A percentile compares a stretch with the other conserved stretches of the same genome.
Evolutionary conservation across 2,113 vertebrate species (phyloP).

Genomic region (Edolisoma coerulescens): DNA sequence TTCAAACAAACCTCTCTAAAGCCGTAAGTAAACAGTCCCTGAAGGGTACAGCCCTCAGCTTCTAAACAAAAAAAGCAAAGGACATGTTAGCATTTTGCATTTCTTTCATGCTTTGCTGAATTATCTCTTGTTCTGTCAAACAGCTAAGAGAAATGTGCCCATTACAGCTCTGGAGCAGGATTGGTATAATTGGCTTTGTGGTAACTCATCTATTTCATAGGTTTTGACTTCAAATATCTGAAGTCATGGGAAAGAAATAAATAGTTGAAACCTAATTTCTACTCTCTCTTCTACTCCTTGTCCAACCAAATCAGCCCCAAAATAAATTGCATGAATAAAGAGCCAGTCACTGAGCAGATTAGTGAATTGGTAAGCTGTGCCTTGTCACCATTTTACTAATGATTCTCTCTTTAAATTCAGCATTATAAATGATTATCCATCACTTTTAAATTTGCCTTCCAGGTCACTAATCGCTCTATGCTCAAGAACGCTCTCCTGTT

Average conservation of each 20-base stretch:
- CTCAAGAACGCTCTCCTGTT: slow-evolving; percentile 12
- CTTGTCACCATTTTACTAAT: slow-evolving; percentile 21
- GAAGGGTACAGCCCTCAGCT: background rate
- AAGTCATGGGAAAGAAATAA: background rate
- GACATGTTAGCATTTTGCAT: background rate
- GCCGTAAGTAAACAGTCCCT: background rate
- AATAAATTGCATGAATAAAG: slow-evolving; percentile 16
- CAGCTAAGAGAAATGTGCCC: slow-evolving; percentile 10
- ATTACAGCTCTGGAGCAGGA: background rate
- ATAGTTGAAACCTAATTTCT: slow-evolving; percentile 11
- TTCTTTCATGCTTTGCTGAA: slow-evolving; percentile 40
- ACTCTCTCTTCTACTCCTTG: background rate
- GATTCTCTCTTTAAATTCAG: slow-evolving; percentile 1
- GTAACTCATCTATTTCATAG: slow-evolving; percentile 18
- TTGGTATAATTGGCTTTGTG: slow-evolving; percentile 29
- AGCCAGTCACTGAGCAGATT: background rate
- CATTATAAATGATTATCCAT: slow-evolving; percentile 28
- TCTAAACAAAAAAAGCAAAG: background rate
- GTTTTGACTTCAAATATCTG: slow-evolving; percentile 3
- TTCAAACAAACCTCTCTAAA: background rate
- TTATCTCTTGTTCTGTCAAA: slow-evolving; percentile 35
- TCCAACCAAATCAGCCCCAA: slow-evolving; percentile 19
- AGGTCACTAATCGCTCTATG: background rate
- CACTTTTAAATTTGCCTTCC: slow-evolving; percentile 1
- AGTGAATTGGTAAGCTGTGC: background rate